A percentile compares a stretch with the other conserved stretches of the same genome.
phyloP scores from a whole-genome alignment of 2,888 invertebrate species.

The Diaperis boleti region DNA sequence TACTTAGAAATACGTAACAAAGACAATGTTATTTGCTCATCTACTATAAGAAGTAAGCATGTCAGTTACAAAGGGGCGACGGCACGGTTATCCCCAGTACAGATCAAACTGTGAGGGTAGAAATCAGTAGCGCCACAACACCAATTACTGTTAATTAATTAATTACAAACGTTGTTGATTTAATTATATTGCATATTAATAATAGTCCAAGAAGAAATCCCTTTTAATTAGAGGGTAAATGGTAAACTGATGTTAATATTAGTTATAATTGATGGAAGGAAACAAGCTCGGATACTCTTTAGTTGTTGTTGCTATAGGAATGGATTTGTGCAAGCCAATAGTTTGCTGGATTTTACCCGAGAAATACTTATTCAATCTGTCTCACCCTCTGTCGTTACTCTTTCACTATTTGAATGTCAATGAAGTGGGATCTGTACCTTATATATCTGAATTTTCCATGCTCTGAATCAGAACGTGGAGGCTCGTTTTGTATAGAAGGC shows the following conservation, averaged over 20 bases:
- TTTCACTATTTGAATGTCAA: not conserved
- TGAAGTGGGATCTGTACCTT: not conserved
- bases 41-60: not conserved
- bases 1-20: no score
- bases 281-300: no score
- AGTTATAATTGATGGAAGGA: not conserved
- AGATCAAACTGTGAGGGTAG: conserved; percentile 1
- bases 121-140: not conserved
- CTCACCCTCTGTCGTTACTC: not conserved
- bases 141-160: conserved; percentile 29
- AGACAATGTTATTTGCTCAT: not conserved
- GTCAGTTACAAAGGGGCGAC: not conserved
- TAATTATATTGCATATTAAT: not conserved
- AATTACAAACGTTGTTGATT: conserved; percentile 9
- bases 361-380: not conserved
- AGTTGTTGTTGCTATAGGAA: no score
- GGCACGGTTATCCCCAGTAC: not conserved
- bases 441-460: not conserved
- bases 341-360: not conserved
- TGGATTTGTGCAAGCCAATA: not conserved
- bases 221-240: not conserved
- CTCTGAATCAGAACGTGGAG: conserved; percentile 1
- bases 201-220: not conserved
- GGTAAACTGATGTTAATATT: not conserved
- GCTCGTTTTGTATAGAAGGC: not conserved